Evolutionary conservation across 2,797 vertebrate genomes (phyloP), one percentile per base, ranked within the genome.

Genomic region (Peromyscus nudipes): DNA sequence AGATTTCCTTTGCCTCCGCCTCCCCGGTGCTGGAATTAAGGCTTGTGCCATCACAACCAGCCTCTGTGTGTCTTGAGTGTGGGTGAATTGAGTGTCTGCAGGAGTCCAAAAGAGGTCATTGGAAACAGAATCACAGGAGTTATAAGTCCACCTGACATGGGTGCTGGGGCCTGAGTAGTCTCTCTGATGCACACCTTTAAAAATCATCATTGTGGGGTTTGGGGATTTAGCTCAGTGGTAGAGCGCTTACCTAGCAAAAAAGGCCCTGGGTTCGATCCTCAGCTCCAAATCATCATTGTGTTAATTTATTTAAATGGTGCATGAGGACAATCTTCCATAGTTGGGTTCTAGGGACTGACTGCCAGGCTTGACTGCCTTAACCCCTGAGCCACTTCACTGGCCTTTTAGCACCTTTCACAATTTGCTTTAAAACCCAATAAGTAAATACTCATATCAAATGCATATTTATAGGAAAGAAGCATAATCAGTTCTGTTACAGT

Each of bases 391-490:
- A 1, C 23, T n/a, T 37, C 52, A 25, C 34, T 27, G 12, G 55
- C 55, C 49, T 16, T 23, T 73, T 65, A 80, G 31, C 76, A 23
- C 8, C 19, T 65, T 89, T 94, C 9, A 17, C 73, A 19, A 76
- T 31, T 69, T 92, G 84, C 76, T 93, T 92, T 52, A 95, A 96
- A 95, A 67, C 92, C 69, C 21, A 2, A 27, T 29, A 62, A 21
- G 43, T 73, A 96, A 97, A 86, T 75, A 62, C 13, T 55, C 25
- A 40, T 69, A 40, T 52, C 57, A 92, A 82, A 87, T n/a, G 6
- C 76, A n/a, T 91, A 29, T n/a, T 86, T 55, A 46, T 55, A 71
- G 93, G 84, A 92, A 80, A 29, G 31, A 94, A 67, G 17, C 69
- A 49, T 23, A 31, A 57, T 23, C 34, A 80, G 8, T 80, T 92